Evolutionary conservation across 2,888 invertebrate genomes (phyloP), one percentile per base, ranked within the genome.

Genomic region (Mythimna impura): DNA sequence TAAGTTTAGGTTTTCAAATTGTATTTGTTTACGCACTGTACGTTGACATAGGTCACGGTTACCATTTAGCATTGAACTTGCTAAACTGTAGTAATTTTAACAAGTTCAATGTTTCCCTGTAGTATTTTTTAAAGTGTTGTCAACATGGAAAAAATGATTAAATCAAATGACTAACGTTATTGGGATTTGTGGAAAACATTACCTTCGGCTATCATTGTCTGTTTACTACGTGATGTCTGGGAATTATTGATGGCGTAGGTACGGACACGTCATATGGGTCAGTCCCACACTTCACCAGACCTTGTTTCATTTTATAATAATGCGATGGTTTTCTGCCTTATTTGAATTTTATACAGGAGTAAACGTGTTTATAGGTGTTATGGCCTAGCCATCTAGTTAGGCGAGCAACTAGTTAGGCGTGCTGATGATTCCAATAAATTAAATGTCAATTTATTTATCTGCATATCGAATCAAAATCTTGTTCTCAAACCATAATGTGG

Each of bases 261-360:
- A 65, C 25, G 60, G 34, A 79, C 77, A 75, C 76, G 80, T 82
- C 78, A 81, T 66, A 69, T 64, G 78, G 82, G 70, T 78, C 80
- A 82, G 66, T 65, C 76, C 82, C 77, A 52, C 74, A 57, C 64
- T 30, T 34, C 52, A 30, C 62, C 66, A 62, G 68, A 73, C 73
- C 66, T 73, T 79, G 69, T 80, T 81, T 84, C 66, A 64, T 76
- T 69, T 67, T 50, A 70, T 61, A 78, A 76, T 73, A 70, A 70
- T n/a, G 34, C 60, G 54, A 74, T 70, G 75, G 52, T 68, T 74
- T 69, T 73, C 54, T 73, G 61, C 43, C 22, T 81, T 70, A 79
- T 83, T 79, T 70, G 72, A 71, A 79, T 81, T 76, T 66, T 68
- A 77, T 69, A 73, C 25, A n/a, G 47, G 43, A 69, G 71, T 67